Evolutionary conservation across 2,797 vertebrate genomes (phyloP), one percentile per base, ranked within the genome.

Genomic region (Takifugu rubripes): DNA sequence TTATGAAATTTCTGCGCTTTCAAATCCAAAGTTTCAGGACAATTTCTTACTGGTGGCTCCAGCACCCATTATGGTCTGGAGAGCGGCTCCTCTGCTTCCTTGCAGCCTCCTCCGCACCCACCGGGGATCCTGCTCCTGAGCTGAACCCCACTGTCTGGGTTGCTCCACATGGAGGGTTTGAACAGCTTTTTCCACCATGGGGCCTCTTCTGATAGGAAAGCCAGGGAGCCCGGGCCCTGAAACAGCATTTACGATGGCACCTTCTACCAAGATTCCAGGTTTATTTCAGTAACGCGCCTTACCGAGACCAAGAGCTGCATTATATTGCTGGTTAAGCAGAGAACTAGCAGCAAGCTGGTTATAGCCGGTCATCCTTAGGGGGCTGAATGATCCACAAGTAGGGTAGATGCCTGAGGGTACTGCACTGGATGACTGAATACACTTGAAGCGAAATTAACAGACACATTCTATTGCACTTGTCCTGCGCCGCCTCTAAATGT

Each of bases 161-260:
- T 79, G 89, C 42, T 95, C 95, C 3, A 87, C 76, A 0, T 92
- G 89, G 3, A 93, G 84, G 0, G 96, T 99, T 89, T 99, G 97
- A 44, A 98, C 95, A 42, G 94, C 94, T 78, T 99, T 97, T 68
- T 98, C 96, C 16, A 99, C 95, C 95, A 94, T 96, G 14, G 94
- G 94, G 54, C 92, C 94, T 63, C 93, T 93, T 82, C 91, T 86
- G 9, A 90, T 75, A 0, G 91, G 91, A n/a, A 93, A 78, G 3
- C 92, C 91, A 17, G 92, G 90, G 69, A 93, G 89, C n/a, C 89
- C 83, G 68, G 91, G 70, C 60, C 91, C 93, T 94, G 61, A 36
- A 61, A 40, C 44, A 40, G 36, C 36, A 40, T 14, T 4, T 40
- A 4, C 14, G 36, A 40, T 3, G 12, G 36, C 2, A 7, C 29